phyloP scores from a whole-genome alignment of 2,888 invertebrate species.

The Xestia sexstrigata region DNA sequence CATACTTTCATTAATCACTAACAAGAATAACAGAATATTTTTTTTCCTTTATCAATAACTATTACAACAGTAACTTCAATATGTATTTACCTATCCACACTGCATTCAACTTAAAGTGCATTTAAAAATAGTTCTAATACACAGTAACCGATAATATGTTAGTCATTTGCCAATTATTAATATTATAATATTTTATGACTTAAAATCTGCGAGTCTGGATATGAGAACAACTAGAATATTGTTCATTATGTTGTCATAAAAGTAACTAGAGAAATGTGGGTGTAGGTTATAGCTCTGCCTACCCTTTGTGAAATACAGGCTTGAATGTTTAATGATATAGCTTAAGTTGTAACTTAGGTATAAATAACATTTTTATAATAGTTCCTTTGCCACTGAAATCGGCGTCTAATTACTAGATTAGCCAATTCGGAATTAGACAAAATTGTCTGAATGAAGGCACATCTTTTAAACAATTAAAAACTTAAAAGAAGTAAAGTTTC shows the following conservation, averaged over 20 bases:
- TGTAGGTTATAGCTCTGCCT: not conserved
- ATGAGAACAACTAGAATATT: conserved; percentile 7
- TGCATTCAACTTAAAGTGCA: conserved; percentile 48
- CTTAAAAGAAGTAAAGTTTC: not conserved
- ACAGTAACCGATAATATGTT: conserved; percentile 19
- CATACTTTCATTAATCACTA: conserved; percentile 6
- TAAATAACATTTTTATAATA: too few relatives aligned
- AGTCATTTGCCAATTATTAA: conserved; percentile 42
- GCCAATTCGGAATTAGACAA: not conserved
- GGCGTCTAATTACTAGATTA: not conserved
- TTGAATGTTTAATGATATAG: not conserved
- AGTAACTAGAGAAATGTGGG: not conserved
- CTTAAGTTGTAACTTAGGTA: not conserved
- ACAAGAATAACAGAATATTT: conserved; percentile 11
- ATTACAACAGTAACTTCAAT: conserved; percentile 16
- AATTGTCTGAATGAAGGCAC: not conserved
- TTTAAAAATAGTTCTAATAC: conserved; percentile 58
- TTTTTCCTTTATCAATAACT: conserved; percentile 44
- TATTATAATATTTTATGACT: conserved; percentile 20
- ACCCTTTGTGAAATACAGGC: not conserved
- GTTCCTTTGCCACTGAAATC: not conserved
- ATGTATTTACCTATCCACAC: conserved; percentile 32
- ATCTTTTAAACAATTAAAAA: not conserved
- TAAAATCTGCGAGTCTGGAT: not conserved
- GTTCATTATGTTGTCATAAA: too few relatives aligned